phyloP scores from a whole-genome alignment of 2,797 vertebrate genomes.

The Halcyon badia region DNA sequence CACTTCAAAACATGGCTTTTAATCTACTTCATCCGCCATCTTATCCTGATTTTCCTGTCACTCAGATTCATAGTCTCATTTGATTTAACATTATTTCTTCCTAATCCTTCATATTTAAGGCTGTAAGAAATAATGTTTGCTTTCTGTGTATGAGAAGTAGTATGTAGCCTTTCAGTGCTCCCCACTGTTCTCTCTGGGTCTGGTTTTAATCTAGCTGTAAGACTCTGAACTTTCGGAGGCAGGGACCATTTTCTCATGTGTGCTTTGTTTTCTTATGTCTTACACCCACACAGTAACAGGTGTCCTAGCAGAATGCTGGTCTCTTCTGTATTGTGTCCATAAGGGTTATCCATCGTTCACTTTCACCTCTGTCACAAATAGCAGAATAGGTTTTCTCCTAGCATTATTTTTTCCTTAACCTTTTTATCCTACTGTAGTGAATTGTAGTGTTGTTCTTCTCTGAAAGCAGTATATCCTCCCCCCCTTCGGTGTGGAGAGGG shows the following conservation, averaged over 20 bases:
- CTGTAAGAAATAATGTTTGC: not conserved
- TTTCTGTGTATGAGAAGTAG: not conserved
- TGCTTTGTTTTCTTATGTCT: not conserved
- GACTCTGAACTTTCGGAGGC: not conserved
- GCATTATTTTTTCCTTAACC: not conserved
- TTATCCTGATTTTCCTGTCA: not conserved
- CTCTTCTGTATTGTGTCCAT: not conserved
- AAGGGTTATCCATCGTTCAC: not conserved
- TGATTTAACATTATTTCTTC: not conserved
- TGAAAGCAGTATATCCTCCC: not conserved
- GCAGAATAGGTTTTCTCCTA: not conserved
- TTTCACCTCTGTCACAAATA: not conserved
- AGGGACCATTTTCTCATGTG: not conserved
- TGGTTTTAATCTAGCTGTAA: not conserved
- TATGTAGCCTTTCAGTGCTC: not conserved
- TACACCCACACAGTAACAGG: not conserved
- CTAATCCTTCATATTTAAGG: not conserved
- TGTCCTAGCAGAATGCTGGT: not conserved
- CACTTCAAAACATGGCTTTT: not conserved
- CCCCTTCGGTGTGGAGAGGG: not conserved
- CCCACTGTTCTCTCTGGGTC: not conserved
- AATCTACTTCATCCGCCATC: not conserved
- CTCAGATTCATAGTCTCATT: not conserved
- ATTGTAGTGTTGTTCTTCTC: not conserved
- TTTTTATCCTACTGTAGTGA: not conserved